phyloP scores from a whole-genome alignment of 2,888 invertebrate species.

The Odontocerum albicorne region DNA sequence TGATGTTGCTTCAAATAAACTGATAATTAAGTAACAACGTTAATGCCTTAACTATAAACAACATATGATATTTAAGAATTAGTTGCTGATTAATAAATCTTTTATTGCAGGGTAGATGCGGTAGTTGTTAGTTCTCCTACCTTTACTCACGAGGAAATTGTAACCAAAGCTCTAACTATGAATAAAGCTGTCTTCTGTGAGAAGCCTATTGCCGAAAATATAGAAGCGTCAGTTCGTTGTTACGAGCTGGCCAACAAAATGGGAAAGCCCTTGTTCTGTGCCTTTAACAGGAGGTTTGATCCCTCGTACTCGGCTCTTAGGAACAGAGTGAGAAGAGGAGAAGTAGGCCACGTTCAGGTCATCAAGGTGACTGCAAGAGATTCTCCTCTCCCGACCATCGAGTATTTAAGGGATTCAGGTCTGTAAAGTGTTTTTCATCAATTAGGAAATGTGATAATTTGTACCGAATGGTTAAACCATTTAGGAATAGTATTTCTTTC shows the following conservation, averaged over 20 bases:
- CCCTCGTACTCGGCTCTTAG: slow-evolving; percentile 58
- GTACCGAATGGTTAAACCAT: too few relatives aligned
- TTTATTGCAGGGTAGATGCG: slow-evolving; percentile 49
- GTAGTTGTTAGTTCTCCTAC: slow-evolving; percentile 63
- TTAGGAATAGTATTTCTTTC: too few relatives aligned
- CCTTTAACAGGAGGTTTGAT: slow-evolving; percentile 71
- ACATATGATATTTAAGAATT: too few relatives aligned
- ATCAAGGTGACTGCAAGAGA: slow-evolving; percentile 66
- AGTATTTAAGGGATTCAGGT: slow-evolving; percentile 63
- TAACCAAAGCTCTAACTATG: slow-evolving; percentile 54
- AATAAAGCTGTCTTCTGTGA: slow-evolving; percentile 70
- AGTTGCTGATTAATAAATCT: too few relatives aligned
- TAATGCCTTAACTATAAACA: too few relatives aligned
- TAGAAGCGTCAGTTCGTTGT: slow-evolving; percentile 56
- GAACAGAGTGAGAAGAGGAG: slow-evolving; percentile 56
- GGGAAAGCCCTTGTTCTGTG: slow-evolving; percentile 60
- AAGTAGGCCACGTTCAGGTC: slow-evolving; percentile 64
- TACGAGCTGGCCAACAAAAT: slow-evolving; percentile 60
- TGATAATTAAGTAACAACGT: too few relatives aligned
- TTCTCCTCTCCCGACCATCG: slow-evolving; percentile 63
- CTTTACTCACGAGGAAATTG: slow-evolving; percentile 59
- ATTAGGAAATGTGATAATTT: too few relatives aligned
- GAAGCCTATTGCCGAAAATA: slow-evolving; percentile 65
- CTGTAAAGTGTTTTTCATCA: too few relatives aligned
- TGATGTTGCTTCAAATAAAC: too few relatives aligned